A percentile compares a stretch with the other conserved stretches of the same genome.
These are phyloP conservation scores for Mamestra brassicae DNA, from an alignment of 2,888 invertebrate genomes.

Conservation along the genomic window DNA sequence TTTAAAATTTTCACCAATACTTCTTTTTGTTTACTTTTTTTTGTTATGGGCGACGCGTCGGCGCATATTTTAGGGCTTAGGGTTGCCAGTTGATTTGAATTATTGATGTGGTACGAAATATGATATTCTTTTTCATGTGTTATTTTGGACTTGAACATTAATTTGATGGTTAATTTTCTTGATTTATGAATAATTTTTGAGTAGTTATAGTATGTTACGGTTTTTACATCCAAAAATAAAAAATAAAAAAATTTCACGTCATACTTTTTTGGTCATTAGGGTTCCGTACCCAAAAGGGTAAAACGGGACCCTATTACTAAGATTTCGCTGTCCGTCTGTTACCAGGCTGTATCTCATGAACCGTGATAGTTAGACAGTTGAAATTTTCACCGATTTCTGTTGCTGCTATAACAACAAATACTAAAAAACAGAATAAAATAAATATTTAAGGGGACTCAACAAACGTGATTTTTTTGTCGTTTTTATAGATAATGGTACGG, in stretches of 20 bases:
- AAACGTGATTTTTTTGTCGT: no score
- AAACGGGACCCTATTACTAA: no score
- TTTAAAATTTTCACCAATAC: slow-evolving; percentile 77
- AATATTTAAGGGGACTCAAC: no score
- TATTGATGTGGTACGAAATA: slow-evolving; percentile 47
- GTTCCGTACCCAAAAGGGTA: no score
- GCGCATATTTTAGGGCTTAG: slow-evolving; percentile 45
- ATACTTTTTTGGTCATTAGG: no score
- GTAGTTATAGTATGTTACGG: neutral
- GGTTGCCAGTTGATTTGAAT: slow-evolving; percentile 49
- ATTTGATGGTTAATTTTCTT: slow-evolving; percentile 2
- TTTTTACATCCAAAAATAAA: neutral
- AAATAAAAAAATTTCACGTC: neutral
- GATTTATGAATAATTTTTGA: slow-evolving; percentile 3
- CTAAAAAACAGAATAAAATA: no score
- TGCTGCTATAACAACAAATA: no score
- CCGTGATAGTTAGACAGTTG: no score
- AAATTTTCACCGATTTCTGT: no score
- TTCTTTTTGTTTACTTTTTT: slow-evolving; percentile 67
- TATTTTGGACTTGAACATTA: slow-evolving; percentile 19
- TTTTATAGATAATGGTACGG: no score
- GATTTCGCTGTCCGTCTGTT: no score
- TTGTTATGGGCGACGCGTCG: slow-evolving; percentile 37
- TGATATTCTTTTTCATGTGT: slow-evolving; percentile 53
- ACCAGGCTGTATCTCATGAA: no score